Evolutionary conservation across 2,888 invertebrate genomes (phyloP).

Genomic region (Ophion ellenae): DNA sequence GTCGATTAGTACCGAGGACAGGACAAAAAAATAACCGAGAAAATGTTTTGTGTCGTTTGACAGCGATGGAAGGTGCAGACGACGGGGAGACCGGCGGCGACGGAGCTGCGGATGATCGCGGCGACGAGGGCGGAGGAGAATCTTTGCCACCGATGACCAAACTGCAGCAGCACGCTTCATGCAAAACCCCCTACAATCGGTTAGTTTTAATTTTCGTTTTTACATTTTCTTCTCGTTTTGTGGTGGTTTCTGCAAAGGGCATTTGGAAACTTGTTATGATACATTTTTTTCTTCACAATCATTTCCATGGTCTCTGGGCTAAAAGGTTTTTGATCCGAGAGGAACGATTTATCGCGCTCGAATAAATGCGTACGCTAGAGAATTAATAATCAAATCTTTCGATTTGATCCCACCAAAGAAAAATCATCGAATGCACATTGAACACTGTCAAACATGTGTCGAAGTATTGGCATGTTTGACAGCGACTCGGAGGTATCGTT

Average conservation of each 20-base stretch:
- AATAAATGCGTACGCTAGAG: background rate
- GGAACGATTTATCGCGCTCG: background rate
- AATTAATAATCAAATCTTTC: background rate
- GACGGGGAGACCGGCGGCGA: conserved; percentile 72
- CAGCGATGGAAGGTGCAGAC: conserved; percentile 75
- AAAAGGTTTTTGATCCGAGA: background rate
- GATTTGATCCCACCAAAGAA: background rate
- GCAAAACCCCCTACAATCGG: conserved; percentile 75
- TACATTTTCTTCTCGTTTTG: background rate
- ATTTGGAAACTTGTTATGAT: background rate
- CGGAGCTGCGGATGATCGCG: conserved; percentile 67
- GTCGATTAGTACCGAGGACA: background rate
- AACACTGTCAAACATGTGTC: no score
- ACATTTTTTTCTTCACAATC: background rate
- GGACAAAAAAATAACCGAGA: background rate
- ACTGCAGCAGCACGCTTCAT: conserved; percentile 75
- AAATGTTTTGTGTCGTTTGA: background rate
- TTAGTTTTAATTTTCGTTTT: conserved; percentile 69
- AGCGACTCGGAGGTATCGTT: no score
- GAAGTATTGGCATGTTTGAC: no score
- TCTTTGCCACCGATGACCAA: conserved; percentile 72
- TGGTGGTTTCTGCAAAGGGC: background rate
- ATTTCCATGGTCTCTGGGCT: background rate
- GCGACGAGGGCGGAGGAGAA: conserved; percentile 73
- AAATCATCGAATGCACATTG: background rate